These are phyloP conservation scores for Protodeltote pygarga DNA, from an alignment of 2,888 invertebrate genomes.

Conservation along the genomic window DNA sequence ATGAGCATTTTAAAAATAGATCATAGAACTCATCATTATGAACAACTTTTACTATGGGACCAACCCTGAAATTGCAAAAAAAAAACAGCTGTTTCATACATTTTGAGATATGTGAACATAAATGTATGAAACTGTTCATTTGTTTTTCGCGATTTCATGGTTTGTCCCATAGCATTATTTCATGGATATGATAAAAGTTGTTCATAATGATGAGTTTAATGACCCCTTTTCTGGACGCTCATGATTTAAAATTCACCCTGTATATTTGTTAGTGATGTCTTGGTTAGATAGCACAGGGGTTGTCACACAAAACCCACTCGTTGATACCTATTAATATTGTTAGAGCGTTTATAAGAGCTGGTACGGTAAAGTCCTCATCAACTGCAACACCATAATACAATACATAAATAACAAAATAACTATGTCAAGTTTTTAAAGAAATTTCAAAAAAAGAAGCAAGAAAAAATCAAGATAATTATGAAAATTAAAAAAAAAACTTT, in stretches of 20 bases:
- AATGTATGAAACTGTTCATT: neutral
- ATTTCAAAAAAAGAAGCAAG: neutral
- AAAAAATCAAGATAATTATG: neutral
- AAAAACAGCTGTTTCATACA: too few species aligned
- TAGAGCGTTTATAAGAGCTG: constrained; percentile 91
- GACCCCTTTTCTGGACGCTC: too few species aligned
- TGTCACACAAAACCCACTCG: constrained; percentile 69
- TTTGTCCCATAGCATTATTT: too few species aligned
- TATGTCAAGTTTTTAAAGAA: constrained; percentile 16
- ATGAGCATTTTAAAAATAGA: too few species aligned
- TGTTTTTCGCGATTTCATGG: too few species aligned
- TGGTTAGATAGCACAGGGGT: constrained; percentile 60
- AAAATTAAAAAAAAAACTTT: neutral
- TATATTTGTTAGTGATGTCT: constrained; percentile 17
- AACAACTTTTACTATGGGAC: too few species aligned
- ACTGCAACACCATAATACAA: constrained; percentile 85
- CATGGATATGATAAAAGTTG: too few species aligned
- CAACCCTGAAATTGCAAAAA: too few species aligned
- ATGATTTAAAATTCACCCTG: too few species aligned
- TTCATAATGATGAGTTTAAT: too few species aligned
- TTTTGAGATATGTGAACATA: too few species aligned
- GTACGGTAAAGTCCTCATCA: constrained; percentile 90
- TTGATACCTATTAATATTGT: constrained; percentile 89
- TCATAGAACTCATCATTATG: neutral
- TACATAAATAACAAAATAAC: constrained; percentile 34